Conservation (phyloP, 2,797 vertebrate genomes). For the Sebastiscus albofasciatus region DNA sequence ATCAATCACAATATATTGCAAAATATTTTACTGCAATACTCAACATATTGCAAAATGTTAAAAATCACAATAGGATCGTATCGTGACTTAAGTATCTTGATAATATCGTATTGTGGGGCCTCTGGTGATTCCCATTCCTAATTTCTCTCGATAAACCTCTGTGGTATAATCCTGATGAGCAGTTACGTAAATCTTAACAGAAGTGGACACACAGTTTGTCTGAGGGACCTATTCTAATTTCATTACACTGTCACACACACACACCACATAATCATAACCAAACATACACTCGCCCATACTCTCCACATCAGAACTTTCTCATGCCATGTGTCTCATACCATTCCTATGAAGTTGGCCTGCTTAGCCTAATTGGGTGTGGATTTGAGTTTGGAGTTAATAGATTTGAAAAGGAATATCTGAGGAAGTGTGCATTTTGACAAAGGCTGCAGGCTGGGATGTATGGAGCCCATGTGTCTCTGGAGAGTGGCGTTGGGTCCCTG, state of each 20-base stretch:
- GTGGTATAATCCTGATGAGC: background rate
- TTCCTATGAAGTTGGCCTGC: constrained; percentile 68
- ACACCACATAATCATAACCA: constrained; percentile 24
- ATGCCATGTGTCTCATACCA: constrained; percentile 30
- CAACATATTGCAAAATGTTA: no score
- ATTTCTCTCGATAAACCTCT: background rate
- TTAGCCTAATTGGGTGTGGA: constrained; percentile 80
- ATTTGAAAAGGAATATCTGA: constrained; percentile 86
- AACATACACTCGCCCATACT: constrained; percentile 14
- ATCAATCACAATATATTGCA: no score
- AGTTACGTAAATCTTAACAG: constrained; percentile 6
- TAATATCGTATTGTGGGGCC: no score
- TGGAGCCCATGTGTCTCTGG: constrained; percentile 72
- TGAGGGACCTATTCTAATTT: background rate
- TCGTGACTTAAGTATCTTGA: no score
- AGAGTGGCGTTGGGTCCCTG: constrained; percentile 77
- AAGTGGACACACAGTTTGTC: background rate
- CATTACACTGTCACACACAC: constrained; percentile 13
- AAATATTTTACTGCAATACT: no score
- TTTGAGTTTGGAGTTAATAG: constrained; percentile 81
- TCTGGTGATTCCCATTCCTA: no score
- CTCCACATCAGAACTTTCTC: constrained; percentile 47
- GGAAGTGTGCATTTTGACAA: constrained; percentile 81
- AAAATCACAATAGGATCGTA: no score
- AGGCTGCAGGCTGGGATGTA: constrained; percentile 70